Evolutionary conservation across 2,888 invertebrate genomes (phyloP), one percentile per base, ranked within the genome.

Genomic region (Rhagonycha fulva): DNA sequence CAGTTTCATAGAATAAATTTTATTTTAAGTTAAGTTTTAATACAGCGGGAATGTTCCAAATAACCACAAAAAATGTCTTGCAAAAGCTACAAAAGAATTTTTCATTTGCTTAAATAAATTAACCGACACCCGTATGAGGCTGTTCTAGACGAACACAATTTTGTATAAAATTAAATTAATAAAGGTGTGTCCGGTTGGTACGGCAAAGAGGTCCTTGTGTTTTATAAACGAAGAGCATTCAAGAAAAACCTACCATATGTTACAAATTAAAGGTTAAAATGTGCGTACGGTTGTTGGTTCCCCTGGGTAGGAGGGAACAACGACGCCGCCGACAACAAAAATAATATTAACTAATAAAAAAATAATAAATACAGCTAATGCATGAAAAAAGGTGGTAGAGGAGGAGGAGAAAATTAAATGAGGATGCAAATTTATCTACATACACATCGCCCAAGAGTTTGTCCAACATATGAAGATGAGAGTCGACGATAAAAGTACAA

Each of bases 41-140:
- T 87, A 87, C 86, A 87, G 85, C 84, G 85, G 87, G 87, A 87
- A 87, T 87, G 86, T 87, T 86, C 84, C 84, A 85, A 85, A 84
- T 85, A 81, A 82, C 80, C 81, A 82, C 82, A 77, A 76, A 76
- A 76, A 61, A 73, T 75, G 76, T 68, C 63, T 73, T 75, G 76
- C 71, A 68, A 75, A 68, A 71, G 67, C 71, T 75, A 68, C 62
- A 67, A 62, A 70, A 76, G 62, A 19, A 63, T 19, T 71, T 61
- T 47, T 68, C 62, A 72, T 78, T 74, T 71, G 76, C 73, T 75
- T 71, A 74, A 70, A 68, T 12, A 60, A 68, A 72, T 66, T 26
- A 63, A 76, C 73, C 72, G 47, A 76, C 70, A 76, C 70, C 73
- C 47, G 47, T 47, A 47, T 47, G 47, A 47, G 47, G 47, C 19